A percentile compares a stretch with the other conserved stretches of the same genome.
These are phyloP conservation scores for Nothura maculosa DNA, from an alignment of 2,797 vertebrate species.

Conservation along the genomic window DNA sequence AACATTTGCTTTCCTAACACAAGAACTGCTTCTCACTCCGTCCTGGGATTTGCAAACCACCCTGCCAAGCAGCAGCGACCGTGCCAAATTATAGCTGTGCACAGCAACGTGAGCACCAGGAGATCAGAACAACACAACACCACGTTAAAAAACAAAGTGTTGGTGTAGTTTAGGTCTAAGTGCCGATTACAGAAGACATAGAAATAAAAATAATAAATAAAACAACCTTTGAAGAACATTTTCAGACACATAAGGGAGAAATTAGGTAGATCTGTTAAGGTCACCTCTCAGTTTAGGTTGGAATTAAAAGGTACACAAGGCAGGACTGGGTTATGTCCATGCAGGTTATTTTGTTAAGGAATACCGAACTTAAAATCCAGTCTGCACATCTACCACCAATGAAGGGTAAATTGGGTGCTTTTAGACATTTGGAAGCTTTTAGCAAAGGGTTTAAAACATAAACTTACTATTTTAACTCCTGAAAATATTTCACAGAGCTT, in stretches of 20 bases:
- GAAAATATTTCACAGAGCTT: neutral
- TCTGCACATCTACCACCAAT: neutral
- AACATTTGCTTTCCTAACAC: slow-evolving; percentile 13
- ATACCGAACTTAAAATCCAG: too few relatives aligned
- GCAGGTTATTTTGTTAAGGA: too few relatives aligned
- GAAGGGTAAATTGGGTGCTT: too few relatives aligned
- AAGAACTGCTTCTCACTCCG: neutral
- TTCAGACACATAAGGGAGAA: neutral
- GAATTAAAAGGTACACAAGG: neutral
- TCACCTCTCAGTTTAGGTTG: neutral
- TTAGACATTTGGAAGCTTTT: neutral
- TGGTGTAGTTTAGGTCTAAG: neutral
- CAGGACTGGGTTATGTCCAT: neutral
- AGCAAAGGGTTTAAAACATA: neutral
- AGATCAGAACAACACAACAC: neutral
- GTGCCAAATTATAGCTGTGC: neutral
- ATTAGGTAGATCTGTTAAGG: neutral
- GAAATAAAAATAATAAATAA: too few relatives aligned
- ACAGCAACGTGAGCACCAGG: neutral
- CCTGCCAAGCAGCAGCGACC: neutral
- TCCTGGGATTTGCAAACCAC: neutral
- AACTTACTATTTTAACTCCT: neutral
- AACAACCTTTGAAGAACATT: neutral
- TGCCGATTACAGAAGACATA: neutral
- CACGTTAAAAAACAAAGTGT: neutral